These are phyloP conservation scores for Galbula dea DNA, from an alignment of 2,113 vertebrate genomes.

Conservation along the genomic window DNA sequence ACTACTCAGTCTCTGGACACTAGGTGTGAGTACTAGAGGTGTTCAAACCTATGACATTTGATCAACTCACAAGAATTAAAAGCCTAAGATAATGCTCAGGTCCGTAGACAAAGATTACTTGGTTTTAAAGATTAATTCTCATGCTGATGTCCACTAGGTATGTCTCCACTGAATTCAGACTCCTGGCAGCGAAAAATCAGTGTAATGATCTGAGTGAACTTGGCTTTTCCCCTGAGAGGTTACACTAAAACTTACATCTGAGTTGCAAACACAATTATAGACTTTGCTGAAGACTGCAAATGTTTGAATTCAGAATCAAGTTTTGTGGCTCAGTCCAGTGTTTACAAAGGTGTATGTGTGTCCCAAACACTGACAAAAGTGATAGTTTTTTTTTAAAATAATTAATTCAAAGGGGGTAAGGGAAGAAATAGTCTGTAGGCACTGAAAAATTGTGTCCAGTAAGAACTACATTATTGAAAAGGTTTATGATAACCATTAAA, in stretches of 20 bases:
- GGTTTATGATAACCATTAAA: background rate
- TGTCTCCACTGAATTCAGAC: background rate
- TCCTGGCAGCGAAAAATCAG: background rate
- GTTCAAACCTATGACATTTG: background rate
- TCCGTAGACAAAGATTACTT: background rate
- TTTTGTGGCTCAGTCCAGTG: background rate
- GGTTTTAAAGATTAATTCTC: background rate
- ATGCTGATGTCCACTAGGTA: background rate
- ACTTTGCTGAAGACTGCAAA: background rate
- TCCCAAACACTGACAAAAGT: background rate
- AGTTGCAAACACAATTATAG: background rate
- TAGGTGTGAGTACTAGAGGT: background rate
- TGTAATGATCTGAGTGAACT: background rate
- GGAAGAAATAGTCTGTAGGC: background rate
- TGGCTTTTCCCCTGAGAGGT: background rate
- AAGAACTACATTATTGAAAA: background rate
- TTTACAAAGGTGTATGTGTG: background rate
- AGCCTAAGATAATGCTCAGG: background rate
- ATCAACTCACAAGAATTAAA: background rate
- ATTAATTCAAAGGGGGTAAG: background rate
- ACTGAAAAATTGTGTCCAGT: background rate
- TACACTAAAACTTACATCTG: background rate
- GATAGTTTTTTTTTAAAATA: background rate
- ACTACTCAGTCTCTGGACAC: background rate
- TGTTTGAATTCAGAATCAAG: background rate